Evolutionary conservation across 2,113 vertebrate species (phyloP).

Genomic region (Onychorhynchus coronatus): DNA sequence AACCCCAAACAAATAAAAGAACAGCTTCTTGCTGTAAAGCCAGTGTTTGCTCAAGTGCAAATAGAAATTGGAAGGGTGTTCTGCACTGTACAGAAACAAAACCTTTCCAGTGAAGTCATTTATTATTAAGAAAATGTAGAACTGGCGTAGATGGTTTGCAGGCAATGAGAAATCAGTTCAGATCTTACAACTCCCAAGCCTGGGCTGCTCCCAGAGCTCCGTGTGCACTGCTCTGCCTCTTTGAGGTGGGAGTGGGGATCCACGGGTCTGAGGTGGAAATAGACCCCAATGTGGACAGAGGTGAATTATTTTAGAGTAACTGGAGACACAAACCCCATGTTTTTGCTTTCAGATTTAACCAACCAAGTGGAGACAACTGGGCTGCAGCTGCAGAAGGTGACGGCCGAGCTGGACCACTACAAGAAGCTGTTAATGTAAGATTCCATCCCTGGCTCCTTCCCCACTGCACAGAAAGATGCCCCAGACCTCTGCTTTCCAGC

Average conservation of each 20-base stretch:
- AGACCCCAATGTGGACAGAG: accelerated
- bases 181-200: accelerated
- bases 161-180: background rate
- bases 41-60: accelerated
- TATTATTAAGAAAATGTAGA: background rate
- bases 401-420: slow-evolving; percentile 69
- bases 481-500: background rate
- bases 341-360: slow-evolving; percentile 78
- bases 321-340: background rate
- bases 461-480: background rate
- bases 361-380: slow-evolving; percentile 72
- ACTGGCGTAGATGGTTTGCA: background rate
- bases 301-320: accelerated
- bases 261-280: background rate
- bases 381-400: slow-evolving; percentile 75
- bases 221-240: background rate
- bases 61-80: background rate
- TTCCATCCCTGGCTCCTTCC: background rate
- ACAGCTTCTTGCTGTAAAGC: background rate
- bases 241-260: background rate
- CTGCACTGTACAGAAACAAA: background rate
- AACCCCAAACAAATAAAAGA: accelerated
- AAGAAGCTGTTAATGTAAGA: slow-evolving; percentile 82
- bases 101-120: background rate
- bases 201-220: background rate